Percentiles rank a stretch among this genome's conserved stretches.
Conservation (phyloP, 2,888 invertebrate species). For the Philhelius pedissequus region DNA sequence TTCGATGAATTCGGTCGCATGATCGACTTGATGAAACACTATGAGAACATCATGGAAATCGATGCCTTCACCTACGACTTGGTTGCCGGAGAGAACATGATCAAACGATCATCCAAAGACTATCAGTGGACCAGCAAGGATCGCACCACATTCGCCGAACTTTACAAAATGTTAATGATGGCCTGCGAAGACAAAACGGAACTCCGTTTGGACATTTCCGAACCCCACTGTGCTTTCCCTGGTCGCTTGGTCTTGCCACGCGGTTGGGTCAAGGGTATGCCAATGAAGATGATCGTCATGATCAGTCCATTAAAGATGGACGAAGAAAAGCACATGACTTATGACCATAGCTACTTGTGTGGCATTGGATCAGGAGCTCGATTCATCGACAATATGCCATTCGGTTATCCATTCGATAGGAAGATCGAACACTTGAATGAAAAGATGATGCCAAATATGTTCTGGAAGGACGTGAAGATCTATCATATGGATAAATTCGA, state of each 20-base stretch:
- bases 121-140: constrained; percentile 80
- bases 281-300: constrained; percentile 83
- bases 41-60: constrained; percentile 83
- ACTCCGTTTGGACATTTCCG: constrained; percentile 80
- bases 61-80: constrained; percentile 82
- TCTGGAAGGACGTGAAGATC: constrained; percentile 83
- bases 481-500: constrained; percentile 82
- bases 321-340: constrained; percentile 74
- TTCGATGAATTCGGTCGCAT: constrained; percentile 80
- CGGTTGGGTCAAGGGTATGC: constrained; percentile 84
- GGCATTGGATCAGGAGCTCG: constrained; percentile 81
- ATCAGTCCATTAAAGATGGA: constrained; percentile 81
- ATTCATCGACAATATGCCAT: constrained; percentile 82
- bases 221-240: constrained; percentile 85
- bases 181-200: constrained; percentile 80
- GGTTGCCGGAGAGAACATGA: constrained; percentile 77
- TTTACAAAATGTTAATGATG: constrained; percentile 78
- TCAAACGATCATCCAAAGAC: constrained; percentile 69
- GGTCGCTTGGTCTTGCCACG: constrained; percentile 85
- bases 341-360: constrained; percentile 79
- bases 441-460: constrained; percentile 85
- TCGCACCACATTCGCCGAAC: constrained; percentile 76
- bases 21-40: constrained; percentile 81
- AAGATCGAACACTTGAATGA: constrained; percentile 80
- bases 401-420: constrained; percentile 88